phyloP scores from a whole-genome alignment of 1,140 invertebrate genomes.

The Stenopsyche tienmushanensis region DNA sequence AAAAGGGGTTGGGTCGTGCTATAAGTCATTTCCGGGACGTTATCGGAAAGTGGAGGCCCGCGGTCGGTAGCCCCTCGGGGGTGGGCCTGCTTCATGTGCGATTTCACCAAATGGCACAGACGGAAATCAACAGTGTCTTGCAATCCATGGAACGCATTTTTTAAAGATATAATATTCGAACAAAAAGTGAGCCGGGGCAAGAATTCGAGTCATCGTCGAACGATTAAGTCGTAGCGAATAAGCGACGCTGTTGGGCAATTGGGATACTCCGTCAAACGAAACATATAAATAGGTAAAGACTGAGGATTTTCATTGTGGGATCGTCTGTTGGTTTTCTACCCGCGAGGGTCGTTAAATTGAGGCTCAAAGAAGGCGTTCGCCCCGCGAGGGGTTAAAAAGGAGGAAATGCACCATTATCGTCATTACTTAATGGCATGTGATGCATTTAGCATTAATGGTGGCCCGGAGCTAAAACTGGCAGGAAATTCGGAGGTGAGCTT shows the following conservation, averaged over 20 bases:
- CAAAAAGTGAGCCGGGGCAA: too few relatives aligned
- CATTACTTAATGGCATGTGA: slow-evolving; percentile 41
- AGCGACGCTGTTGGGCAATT: too few relatives aligned
- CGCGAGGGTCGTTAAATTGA: not conserved
- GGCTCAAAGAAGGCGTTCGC: slow-evolving; percentile 3
- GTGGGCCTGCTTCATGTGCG: too few relatives aligned
- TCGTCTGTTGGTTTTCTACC: too few relatives aligned
- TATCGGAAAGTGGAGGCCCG: slow-evolving; percentile 27
- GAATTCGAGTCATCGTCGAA: too few relatives aligned
- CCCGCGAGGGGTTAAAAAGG: slow-evolving; percentile 19
- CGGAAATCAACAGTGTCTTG: too few relatives aligned
- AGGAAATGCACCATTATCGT: slow-evolving; percentile 36
- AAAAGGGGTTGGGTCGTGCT: slow-evolving; percentile 34
- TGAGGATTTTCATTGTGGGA: not conserved
- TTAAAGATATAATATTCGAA: too few relatives aligned
- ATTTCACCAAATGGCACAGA: too few relatives aligned
- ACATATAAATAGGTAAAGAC: too few relatives aligned
- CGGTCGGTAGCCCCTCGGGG: not conserved
- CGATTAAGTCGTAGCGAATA: too few relatives aligned
- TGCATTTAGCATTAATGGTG: slow-evolving; percentile 40
- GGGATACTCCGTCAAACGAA: too few relatives aligned
- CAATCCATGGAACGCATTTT: too few relatives aligned
- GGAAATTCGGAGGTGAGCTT: slow-evolving; percentile 18
- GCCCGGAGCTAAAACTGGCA: slow-evolving; percentile 3
- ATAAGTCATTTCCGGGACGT: slow-evolving; percentile 42